phyloP scores from a whole-genome alignment of 35 echinoderm and acorn worm genomes.

The Heliocidaris tuberculata region DNA sequence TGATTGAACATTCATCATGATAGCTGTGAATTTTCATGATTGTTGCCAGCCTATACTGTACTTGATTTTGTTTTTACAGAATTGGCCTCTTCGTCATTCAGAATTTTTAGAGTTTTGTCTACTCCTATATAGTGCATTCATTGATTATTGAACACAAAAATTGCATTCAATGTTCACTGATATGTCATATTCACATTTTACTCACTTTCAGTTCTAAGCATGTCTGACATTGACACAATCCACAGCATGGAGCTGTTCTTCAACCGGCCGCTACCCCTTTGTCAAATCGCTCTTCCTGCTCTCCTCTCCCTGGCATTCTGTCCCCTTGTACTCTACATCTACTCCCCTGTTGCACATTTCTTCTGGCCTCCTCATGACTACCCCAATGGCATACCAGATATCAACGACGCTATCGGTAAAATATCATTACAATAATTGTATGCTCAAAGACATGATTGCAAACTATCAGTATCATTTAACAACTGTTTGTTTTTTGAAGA shows the following conservation, averaged over 20 bases:
- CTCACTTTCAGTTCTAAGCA: conserved; percentile 55
- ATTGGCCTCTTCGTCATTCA: too few relatives aligned
- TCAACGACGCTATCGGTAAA: conserved; percentile 80
- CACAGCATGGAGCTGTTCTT: conserved; percentile 63
- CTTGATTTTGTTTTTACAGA: too few relatives aligned
- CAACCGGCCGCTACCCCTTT: conserved; percentile 59
- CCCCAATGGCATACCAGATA: conserved; percentile 57
- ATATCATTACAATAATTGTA: not conserved
- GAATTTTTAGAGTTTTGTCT: too few relatives aligned
- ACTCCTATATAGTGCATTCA: too few relatives aligned
- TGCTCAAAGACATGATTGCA: too few relatives aligned
- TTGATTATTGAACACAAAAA: too few relatives aligned
- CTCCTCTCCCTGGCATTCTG: conserved; percentile 68
- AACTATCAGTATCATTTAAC: too few relatives aligned
- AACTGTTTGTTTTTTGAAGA: too few relatives aligned
- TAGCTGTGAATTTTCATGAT: too few relatives aligned
- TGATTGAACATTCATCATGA: too few relatives aligned
- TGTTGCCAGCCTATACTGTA: too few relatives aligned
- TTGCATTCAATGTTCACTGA: not conserved
- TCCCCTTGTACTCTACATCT: conserved; percentile 63
- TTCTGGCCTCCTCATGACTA: conserved; percentile 64
- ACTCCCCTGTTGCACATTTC: conserved; percentile 8
- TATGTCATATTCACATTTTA: not conserved
- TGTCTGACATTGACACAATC: conserved; percentile 52
- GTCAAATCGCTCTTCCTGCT: conserved; percentile 61